A percentile compares a stretch with the other conserved stretches of the same genome.
Evolutionary conservation across 1,140 invertebrate genomes (phyloP).

Genomic region (Formica selysi): DNA sequence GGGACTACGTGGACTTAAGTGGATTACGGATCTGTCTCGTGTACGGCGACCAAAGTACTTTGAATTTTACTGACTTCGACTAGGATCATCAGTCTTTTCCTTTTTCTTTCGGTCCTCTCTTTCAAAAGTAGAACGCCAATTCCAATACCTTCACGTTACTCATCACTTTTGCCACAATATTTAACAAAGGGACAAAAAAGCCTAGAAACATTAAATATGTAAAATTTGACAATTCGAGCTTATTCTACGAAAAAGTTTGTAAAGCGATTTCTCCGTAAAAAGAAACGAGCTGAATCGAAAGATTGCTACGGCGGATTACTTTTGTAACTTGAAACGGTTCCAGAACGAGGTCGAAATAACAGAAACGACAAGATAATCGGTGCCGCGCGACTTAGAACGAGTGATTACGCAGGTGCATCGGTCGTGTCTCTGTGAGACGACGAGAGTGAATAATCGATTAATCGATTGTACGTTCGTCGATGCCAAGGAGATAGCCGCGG

Average conservation of each 20-base stretch:
- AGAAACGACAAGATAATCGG: conserved; percentile 70
- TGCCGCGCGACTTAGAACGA: conserved; percentile 45
- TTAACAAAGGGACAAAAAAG: background rate
- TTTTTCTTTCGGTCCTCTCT: background rate
- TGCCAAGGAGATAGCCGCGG: conserved; percentile 45
- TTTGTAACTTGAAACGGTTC: conserved; percentile 12
- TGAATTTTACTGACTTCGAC: conserved; percentile 11
- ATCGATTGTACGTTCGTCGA: conserved; percentile 72
- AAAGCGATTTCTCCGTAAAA: background rate
- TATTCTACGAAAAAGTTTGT: background rate
- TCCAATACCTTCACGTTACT: background rate
- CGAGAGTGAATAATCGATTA: conserved; percentile 77
- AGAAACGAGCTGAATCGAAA: background rate
- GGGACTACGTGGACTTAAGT: conserved; percentile 39
- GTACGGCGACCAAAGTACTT: conserved; percentile 18
- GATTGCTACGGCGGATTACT: background rate
- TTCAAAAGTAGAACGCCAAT: conserved; percentile 1
- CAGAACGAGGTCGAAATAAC: conserved; percentile 37
- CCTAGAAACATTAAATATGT: background rate
- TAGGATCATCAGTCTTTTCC: background rate
- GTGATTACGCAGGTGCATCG: conserved; percentile 63
- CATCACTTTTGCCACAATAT: background rate
- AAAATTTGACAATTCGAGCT: background rate
- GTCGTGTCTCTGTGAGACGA: conserved; percentile 15
- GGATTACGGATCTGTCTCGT: conserved; percentile 45